Evolutionary conservation across 2,888 invertebrate species (phyloP), one percentile per base, ranked within the genome.

Genomic region (Amorpha juglandis): DNA sequence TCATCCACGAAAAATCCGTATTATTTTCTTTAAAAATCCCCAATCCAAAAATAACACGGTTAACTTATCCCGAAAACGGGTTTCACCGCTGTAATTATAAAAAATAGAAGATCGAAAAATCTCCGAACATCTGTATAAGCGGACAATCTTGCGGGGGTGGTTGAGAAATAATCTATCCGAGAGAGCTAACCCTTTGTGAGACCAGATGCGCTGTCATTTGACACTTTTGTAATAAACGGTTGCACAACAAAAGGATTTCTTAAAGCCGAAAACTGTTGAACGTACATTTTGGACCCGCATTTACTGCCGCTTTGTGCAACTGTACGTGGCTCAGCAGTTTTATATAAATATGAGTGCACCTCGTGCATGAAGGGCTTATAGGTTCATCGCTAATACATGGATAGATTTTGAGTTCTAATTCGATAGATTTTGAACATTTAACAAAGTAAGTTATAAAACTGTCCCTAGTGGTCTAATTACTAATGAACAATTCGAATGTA

Each of bases 151-250:
- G 89, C 87, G 93, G 88, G 93, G 93, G 92, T 87, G 79, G 86
- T 89, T 88, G 91, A 89, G 92, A 92, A 93, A 92, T 92, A 92
- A 92, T 93, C 91, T 89, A 91, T 90, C 90, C 87, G 82, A 80
- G 78, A 79, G 81, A 80, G 83, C 74, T 89, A 93, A 93, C 93
- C 93, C 93, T 93, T 93, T 93, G 92, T 91, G 87, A 78, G 76
- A 83, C 89, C 93, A 93, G 93, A 93, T 93, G 93, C 89, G 91
- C 90, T 90, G 93, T 93, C 93, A 93, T 93, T 93, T 91, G 92
- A 93, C 93, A 93, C 93, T 93, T 93, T 92, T 93, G 93, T 93
- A 93, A 92, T 92, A 93, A 80, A 90, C 89, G 90, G 90, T 93
- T 93, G 93, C 92, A 93, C 93, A 92, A 92, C 92, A 93, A 93